phyloP scores from a whole-genome alignment of 2,888 invertebrate species.

The Watsonalla cultraria region DNA sequence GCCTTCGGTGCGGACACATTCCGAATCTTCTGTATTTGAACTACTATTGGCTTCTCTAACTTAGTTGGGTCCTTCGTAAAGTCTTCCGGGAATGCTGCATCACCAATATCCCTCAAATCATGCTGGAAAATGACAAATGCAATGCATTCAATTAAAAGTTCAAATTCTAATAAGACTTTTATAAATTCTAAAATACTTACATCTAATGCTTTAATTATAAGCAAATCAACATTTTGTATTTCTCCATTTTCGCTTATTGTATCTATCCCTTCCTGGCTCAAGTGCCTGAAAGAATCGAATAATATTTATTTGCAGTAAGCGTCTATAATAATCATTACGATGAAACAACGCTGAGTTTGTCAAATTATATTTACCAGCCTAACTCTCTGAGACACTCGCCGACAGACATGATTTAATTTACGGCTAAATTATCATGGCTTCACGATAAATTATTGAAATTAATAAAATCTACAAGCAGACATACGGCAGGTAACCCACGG shows the following conservation, averaged over 20 bases:
- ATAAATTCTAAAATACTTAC: constrained; percentile 70
- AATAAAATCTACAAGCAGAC: constrained; percentile 46
- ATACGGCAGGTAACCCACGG: constrained; percentile 47
- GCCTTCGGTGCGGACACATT: constrained; percentile 95
- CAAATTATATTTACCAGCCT: constrained; percentile 80
- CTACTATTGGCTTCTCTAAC: constrained; percentile 81
- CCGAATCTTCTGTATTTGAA: constrained; percentile 92
- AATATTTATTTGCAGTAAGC: constrained; percentile 14
- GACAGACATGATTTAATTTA: constrained; percentile 76
- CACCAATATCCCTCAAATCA: constrained; percentile 91
- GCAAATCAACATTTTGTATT: constrained; percentile 80
- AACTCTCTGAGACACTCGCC: constrained; percentile 80
- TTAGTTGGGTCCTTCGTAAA: constrained; percentile 78
- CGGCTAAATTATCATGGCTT: constrained; percentile 57
- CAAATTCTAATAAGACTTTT: background rate
- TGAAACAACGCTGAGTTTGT: constrained; percentile 4
- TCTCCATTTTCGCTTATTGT: constrained; percentile 81
- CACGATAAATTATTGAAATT: constrained; percentile 52
- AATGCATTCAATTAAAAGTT: background rate
- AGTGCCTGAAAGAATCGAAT: constrained; percentile 79
- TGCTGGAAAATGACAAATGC: constrained; percentile 64
- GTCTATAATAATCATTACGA: constrained; percentile 9
- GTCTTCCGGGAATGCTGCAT: constrained; percentile 84
- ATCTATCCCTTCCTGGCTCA: constrained; percentile 85
- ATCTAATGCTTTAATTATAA: constrained; percentile 83